A percentile compares a stretch with the other conserved stretches of the same genome.
phyloP scores from a whole-genome alignment of 2,888 invertebrate genomes.

The Netelia fuscicornis region DNA sequence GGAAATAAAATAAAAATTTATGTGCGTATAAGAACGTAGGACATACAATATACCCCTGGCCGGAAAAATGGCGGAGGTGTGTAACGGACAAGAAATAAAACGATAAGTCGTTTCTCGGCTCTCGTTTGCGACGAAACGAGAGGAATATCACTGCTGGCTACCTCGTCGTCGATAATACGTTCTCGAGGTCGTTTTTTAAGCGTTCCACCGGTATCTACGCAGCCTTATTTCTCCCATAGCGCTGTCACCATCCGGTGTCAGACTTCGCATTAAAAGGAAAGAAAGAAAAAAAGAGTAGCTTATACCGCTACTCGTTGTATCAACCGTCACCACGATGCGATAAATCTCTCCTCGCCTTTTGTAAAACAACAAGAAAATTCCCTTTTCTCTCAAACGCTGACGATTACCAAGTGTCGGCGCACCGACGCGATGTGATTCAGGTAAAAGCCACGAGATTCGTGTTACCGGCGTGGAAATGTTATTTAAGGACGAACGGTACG shows the following conservation, averaged over 20 bases:
- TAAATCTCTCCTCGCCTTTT: slow-evolving; percentile 45
- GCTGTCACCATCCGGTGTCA: too few relatives aligned
- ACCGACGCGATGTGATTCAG: not conserved
- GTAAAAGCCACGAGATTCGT: not conserved
- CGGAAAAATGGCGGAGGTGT: not conserved
- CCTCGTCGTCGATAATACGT: not conserved
- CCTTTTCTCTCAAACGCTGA: slow-evolving; percentile 14
- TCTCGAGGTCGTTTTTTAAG: not conserved
- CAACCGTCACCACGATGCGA: slow-evolving; percentile 37
- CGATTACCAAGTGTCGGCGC: not conserved
- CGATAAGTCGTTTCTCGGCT: not conserved
- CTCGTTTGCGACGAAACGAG: not conserved
- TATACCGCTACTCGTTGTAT: slow-evolving; percentile 13
- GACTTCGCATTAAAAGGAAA: slow-evolving; percentile 5
- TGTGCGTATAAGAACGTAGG: not conserved
- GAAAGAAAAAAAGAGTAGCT: slow-evolving; percentile 32
- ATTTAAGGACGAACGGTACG: too few relatives aligned
- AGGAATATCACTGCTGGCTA: not conserved
- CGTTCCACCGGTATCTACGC: not conserved
- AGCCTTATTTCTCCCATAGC: not conserved
- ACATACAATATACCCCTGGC: not conserved
- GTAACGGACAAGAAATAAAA: not conserved
- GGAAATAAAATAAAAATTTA: too few relatives aligned
- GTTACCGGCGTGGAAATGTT: too few relatives aligned
- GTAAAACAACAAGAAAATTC: not conserved